These are phyloP conservation scores for Luidia sarsii DNA, from an alignment of 53 echinoderm and acorn worm species.

Conservation along the genomic window DNA sequence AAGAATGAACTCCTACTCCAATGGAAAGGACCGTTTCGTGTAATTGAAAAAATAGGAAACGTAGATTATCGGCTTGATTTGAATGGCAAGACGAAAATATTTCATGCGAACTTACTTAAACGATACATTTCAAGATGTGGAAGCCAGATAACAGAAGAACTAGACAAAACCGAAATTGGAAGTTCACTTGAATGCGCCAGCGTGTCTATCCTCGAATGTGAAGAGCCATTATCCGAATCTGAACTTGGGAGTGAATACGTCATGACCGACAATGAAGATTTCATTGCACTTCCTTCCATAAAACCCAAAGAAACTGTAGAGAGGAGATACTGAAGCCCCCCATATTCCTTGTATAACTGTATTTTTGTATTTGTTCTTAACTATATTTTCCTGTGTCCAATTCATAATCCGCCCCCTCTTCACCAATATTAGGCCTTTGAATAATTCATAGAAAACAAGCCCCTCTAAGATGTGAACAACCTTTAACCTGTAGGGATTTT, in stretches of 20 bases:
- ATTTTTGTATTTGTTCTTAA: too few species aligned
- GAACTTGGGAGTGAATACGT: not conserved
- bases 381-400: too few species aligned
- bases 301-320: constrained; percentile 30
- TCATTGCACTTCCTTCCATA: constrained; percentile 18
- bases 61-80: constrained; percentile 31
- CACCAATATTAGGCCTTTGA: too few species aligned
- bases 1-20: constrained; percentile 45
- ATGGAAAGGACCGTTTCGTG: constrained; percentile 45
- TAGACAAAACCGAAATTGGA: not conserved
- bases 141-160: not conserved
- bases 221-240: not conserved
- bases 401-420: too few species aligned
- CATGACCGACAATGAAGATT: constrained; percentile 40
- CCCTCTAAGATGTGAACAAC: too few species aligned
- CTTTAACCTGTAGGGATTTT: too few species aligned
- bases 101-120: constrained; percentile 35
- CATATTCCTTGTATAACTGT: too few species aligned
- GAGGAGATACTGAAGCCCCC: too few species aligned
- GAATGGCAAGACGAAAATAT: not conserved
- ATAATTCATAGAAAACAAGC: too few species aligned
- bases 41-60: constrained; percentile 11
- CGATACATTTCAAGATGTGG: not conserved
- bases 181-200: not conserved
- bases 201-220: constrained; percentile 21